Percentiles rank a stretch among this genome's conserved stretches.
phyloP scores from a whole-genome alignment of 2,113 vertebrate genomes.

The Talpa occidentalis region DNA sequence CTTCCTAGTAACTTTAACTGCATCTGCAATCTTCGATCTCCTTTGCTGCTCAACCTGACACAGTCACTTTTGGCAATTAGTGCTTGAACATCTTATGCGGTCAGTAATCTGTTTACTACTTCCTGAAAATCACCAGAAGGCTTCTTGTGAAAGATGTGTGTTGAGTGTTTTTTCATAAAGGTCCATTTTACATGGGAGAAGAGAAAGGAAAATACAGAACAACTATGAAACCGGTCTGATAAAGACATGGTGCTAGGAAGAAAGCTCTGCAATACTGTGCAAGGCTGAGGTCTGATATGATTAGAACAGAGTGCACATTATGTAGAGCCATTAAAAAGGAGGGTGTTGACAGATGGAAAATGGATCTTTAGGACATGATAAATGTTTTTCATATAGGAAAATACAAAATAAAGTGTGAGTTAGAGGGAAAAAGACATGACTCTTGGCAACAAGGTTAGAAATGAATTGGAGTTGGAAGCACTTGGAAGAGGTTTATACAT shows the following conservation, averaged over 20 bases:
- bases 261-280: accelerated
- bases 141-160: neutral
- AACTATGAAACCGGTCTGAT: accelerated
- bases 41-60: neutral
- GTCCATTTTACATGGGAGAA: neutral
- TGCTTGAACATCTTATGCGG: neutral
- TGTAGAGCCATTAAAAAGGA: neutral
- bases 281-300: neutral
- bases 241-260: accelerated
- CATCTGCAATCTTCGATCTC: neutral
- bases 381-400: neutral
- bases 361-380: neutral
- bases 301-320: neutral
- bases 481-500: neutral
- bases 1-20: neutral
- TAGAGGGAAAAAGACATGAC: neutral
- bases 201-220: neutral
- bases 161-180: neutral
- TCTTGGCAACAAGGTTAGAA: neutral
- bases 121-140: neutral
- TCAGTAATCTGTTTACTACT: neutral
- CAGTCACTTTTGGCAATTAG: neutral
- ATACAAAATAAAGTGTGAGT: neutral
- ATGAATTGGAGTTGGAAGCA: neutral
- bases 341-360: neutral